Evolutionary conservation across 2,888 invertebrate genomes (phyloP), one percentile per base, ranked within the genome.

Genomic region (Automeris io): DNA sequence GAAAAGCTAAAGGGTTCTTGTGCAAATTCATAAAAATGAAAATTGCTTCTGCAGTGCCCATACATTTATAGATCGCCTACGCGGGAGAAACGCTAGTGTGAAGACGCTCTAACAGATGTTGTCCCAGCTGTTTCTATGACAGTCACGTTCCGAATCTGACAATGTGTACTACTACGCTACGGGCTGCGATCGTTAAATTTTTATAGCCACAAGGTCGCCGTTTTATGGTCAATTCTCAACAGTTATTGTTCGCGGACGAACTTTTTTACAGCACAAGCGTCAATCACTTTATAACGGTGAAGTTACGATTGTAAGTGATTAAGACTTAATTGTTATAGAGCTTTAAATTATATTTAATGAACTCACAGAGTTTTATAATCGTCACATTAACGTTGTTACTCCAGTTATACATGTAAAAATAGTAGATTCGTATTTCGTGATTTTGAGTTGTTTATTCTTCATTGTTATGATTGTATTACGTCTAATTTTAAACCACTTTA

Each of bases 141-240:
- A 73, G 79, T 81, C 83, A 83, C 83, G 83, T 82, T 54, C 63
- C 61, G 61, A 74, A 73, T 75, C 77, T 70, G 70, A 70, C 73
- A 62, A 67, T 69, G 64, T 76, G 74, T 70, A 77, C 67, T 70
- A 77, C 69, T 71, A 69, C 63, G 57, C 70, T 61, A 67, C 77
- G 70, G 71, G 70, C 70, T 70, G 65, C 62, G 72, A 77, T 86
- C 83, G 87, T 87, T 87, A 87, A 87, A 86, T 81, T 87, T 87
- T 87, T 87, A 87, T 86, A 73, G 74, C 86, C 77, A 54, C 87
- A 87, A 87, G 87, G 87, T 87, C 87, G 82, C 68, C 77, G 70
- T 70, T 87, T 87, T 87, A 87, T 86, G 87, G 86, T 85, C 86
- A 83, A 83, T 87, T 76, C 85, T 76, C 69, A 76, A 73, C 75